Base-by-base conservation (phyloP, 30 jellyfish, hydroid and myxozoan genomes). In the Aurelia sp. region DNA sequence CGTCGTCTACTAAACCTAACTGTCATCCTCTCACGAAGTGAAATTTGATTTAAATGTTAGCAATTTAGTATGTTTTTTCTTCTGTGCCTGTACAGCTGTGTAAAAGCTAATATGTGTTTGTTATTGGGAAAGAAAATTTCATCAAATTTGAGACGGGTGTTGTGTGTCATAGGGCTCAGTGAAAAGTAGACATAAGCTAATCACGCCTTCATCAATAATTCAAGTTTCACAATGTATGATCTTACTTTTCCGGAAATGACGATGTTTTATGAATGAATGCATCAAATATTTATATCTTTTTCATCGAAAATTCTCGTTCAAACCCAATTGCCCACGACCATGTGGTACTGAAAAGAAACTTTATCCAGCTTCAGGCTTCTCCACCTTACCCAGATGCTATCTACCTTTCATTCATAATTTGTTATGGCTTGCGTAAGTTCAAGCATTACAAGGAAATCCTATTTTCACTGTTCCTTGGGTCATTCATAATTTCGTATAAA, bases 141-240 rank as follows among this genome's bases (percentile, higher is more conserved):
- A 30, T 53, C 73, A 17, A 11, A 11, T 6, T 44, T 51, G 73
- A 71, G 60, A 74, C 85, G 85, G 85, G 85, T 52, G 85, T 55
- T 22, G n/a, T 22, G 68, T 50, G 19, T n/a, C n/a, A n/a, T n/a
- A 9, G 16, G 69, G 69, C 69, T 59, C 33, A 21, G 69, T 18
- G 33, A 59, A 18, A 18, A 18, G 69, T 21, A 6, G 69, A 59
- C 3, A 59, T 59, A 18, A 18, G 69, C 69, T 18, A 59, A 59
- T 59, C 23, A 59, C 13, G 69, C 33, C 33, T 21, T 59, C 69
- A 59, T 59, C 12, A 59, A 59, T 59, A 18, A 59, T 59, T 30
- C 33, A 59, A 21, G 13, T 59, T 59, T 59, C 33, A 1, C 69
- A 59, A 21, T 12, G 13, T 13, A 21, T 21, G 69, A 59, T 18